Evolutionary conservation across 2,888 invertebrate species (phyloP), one percentile per base, ranked within the genome.

Genomic region (Dione vanillae): DNA sequence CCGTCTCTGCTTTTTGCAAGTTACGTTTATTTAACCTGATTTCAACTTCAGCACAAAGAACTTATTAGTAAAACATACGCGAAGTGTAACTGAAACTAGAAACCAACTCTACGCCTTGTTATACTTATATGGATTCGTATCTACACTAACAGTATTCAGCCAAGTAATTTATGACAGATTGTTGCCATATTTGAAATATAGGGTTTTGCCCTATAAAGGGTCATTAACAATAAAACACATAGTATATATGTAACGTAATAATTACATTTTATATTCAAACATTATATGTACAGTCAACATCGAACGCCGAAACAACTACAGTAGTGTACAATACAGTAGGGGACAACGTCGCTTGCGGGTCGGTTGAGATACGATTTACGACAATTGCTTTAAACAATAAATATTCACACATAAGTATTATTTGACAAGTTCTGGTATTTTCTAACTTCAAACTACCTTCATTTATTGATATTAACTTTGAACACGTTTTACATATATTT

Each of bases 271-370:
- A 86, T 88, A 84, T 87, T 87, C 88, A 91, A 88, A 89, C 82
- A 85, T 88, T 87, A 86, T 91, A 90, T 91, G 79, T 91, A 92
- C 91, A 92, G 52, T 84, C 85, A 89, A 90, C 91, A 89, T 87
- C 80, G 83, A 88, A 85, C 82, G 84, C 78, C 80, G 82, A 86
- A 89, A 88, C 86, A 88, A 87, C 87, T 89, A 91, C 86, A 81
- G 82, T 80, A 83, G 84, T 81, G 80, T 86, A 85, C 84, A 84
- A 83, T n/a, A n/a, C n/a, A n/a, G n/a, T n/a, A 83, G 85, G 85
- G 85, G 83, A 86, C 89, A 88, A 87, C 89, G 80, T 80, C 35
- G 37, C 64, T 37, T 12, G 1, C 16, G 19, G 64, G 64, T 9
- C 20, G 14, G 20, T 49, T 19, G 49, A 47, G 37, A 40, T 47